Conservation (phyloP, 2,888 invertebrate genomes). For the Drosophila silvestris region DNA sequence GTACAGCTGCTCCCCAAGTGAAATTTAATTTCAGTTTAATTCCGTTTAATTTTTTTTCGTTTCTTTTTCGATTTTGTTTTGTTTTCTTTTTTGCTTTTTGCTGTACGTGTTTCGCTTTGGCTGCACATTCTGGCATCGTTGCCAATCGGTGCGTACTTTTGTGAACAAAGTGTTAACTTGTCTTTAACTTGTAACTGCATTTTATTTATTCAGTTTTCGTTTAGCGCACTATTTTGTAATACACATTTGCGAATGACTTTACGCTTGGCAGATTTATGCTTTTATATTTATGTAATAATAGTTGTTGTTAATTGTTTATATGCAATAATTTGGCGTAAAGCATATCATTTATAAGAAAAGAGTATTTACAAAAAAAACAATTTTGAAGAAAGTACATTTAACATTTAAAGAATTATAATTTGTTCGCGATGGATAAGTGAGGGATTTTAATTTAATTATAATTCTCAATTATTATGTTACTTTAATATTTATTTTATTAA, state of each 20-base stretch:
- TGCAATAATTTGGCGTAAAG: no score
- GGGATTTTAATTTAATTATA: no score
- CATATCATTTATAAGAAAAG: no score
- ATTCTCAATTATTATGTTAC: no score
- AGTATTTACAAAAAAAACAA: no score
- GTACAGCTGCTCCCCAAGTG: constrained; percentile 57
- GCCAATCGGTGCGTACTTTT: constrained; percentile 64
- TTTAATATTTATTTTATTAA: no score
- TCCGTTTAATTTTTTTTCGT: constrained; percentile 18
- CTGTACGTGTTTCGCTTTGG: constrained; percentile 13
- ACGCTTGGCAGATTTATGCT: constrained; percentile 18
- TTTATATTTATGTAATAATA: constrained; percentile 15
- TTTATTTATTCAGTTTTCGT: background rate
- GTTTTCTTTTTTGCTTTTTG: constrained; percentile 3
- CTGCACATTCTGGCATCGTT: constrained; percentile 55
- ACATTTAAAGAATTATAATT: no score
- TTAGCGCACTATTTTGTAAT: constrained; percentile 33
- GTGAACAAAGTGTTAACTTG: constrained; percentile 65
- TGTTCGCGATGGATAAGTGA: no score
- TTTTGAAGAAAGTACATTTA: no score
- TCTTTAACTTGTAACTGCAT: constrained; percentile 24
- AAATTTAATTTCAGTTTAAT: constrained; percentile 68
- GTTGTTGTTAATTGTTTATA: background rate
- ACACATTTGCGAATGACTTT: constrained; percentile 5
- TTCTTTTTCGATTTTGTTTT: background rate